A percentile compares a stretch with the other conserved stretches of the same genome.
Evolutionary conservation across 2,113 vertebrate genomes (phyloP).

Genomic region (Thamnaconus septentrionalis): DNA sequence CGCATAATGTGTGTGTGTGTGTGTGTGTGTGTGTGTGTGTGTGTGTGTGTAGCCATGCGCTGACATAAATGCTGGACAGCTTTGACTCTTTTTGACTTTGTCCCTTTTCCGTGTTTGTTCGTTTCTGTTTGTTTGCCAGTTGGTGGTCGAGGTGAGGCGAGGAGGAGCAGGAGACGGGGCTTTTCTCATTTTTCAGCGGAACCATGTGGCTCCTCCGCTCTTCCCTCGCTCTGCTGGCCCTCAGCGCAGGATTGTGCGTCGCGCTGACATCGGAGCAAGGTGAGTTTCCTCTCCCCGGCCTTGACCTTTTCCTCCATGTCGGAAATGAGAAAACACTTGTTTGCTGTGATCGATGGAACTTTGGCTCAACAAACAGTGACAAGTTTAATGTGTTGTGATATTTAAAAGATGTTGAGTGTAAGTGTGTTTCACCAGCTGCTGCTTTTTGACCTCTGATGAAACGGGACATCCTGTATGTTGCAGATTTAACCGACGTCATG

Average conservation of each 20-base stretch:
- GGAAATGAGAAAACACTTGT: not conserved
- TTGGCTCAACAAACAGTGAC: not conserved
- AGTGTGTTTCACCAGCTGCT: too few species aligned
- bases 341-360: not conserved
- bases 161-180: slow-evolving; percentile 6
- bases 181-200: slow-evolving; percentile 8
- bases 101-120: slow-evolving; percentile 36
- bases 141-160: slow-evolving; percentile 47
- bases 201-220: slow-evolving; percentile 73
- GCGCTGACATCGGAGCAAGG: slow-evolving; percentile 55
- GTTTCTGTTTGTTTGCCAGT: slow-evolving; percentile 49
- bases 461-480: too few species aligned
- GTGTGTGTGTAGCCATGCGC: not conserved
- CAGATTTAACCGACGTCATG: too few species aligned
- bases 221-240: slow-evolving; percentile 66
- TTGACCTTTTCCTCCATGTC: not conserved
- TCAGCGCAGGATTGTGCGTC: slow-evolving; percentile 65
- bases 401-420: not conserved
- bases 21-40: too few species aligned
- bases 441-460: too few species aligned
- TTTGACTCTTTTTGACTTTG: slow-evolving; percentile 19
- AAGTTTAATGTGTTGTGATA: too few species aligned
- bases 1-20: slow-evolving; percentile 21
- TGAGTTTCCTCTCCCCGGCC: slow-evolving; percentile 34
- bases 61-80: slow-evolving; percentile 4